These are phyloP conservation scores for Digitonthophagus gazella DNA, from an alignment of 2,888 invertebrate genomes.

Conservation along the genomic window DNA sequence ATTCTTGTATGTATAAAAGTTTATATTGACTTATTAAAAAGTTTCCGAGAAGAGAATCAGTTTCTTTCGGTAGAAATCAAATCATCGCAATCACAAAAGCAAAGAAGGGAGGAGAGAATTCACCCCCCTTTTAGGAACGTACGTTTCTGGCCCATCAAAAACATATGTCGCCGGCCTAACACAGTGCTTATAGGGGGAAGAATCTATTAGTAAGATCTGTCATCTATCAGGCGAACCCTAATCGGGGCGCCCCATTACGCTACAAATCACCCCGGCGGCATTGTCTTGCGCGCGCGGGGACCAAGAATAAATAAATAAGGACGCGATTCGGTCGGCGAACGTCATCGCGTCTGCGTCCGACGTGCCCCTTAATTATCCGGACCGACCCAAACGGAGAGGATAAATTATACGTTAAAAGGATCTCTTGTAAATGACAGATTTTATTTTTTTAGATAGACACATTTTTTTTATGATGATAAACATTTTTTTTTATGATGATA, in stretches of 20 bases:
- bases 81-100: background rate
- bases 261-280: conserved; percentile 9
- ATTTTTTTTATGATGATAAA: no score
- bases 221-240: conserved; percentile 24
- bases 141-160: conserved; percentile 50
- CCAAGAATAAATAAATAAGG: background rate
- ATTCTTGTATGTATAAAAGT: no score
- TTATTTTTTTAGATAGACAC: no score
- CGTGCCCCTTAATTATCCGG: background rate
- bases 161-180: conserved; percentile 51
- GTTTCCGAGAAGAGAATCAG: no score
- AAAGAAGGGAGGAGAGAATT: background rate
- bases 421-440: no score
- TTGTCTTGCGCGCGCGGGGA: background rate
- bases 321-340: no score
- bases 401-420: background rate
- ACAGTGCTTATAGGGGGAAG: conserved; percentile 45
- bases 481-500: no score
- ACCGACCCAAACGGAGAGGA: background rate
- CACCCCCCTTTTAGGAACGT: conserved; percentile 32
- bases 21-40: no score
- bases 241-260: conserved; percentile 10
- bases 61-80: no score
- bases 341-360: no score
- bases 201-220: conserved; percentile 27